Percentiles rank a stretch among this genome's conserved stretches.
These are phyloP conservation scores for Sweltsa coloradensis DNA, from an alignment of 1,140 invertebrate species.

Conservation along the genomic window DNA sequence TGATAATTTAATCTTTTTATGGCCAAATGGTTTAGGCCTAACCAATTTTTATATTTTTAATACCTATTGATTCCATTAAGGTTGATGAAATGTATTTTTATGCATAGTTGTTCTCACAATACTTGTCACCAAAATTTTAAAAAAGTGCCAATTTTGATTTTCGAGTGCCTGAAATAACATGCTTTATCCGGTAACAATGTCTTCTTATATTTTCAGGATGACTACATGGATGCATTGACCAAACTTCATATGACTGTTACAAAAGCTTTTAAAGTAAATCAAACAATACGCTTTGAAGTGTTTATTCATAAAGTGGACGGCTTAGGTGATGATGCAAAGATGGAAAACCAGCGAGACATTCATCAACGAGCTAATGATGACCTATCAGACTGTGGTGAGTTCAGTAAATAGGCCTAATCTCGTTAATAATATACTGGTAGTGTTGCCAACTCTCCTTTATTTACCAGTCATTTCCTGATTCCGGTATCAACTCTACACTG, in stretches of 20 bases:
- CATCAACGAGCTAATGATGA: constrained; percentile 94
- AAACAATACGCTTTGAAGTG: constrained; percentile 94
- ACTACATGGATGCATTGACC: constrained; percentile 90
- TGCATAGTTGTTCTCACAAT: too few relatives aligned
- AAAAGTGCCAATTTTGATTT: background rate
- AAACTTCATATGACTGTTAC: constrained; percentile 87
- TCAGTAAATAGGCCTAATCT: too few relatives aligned
- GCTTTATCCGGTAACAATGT: constrained; percentile 6
- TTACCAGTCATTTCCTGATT: too few relatives aligned
- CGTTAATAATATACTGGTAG: too few relatives aligned
- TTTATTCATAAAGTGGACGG: constrained; percentile 99
- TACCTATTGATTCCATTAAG: too few relatives aligned
- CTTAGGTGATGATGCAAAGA: constrained; percentile 96
- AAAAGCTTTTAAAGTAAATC: constrained; percentile 93
- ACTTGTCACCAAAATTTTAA: too few relatives aligned
- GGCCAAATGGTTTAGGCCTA: too few relatives aligned
- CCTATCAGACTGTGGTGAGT: constrained; percentile 69
- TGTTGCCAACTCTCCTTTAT: too few relatives aligned
- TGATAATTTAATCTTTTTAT: too few relatives aligned
- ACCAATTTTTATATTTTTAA: too few relatives aligned
- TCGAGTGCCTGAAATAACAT: background rate
- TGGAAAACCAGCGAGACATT: constrained; percentile 96
- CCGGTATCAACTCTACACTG: too few relatives aligned
- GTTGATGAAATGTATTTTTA: too few relatives aligned
- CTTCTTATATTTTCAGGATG: constrained; percentile 54